Evolutionary conservation across 1,140 invertebrate species (phyloP).

Genomic region (Helicoverpa armigera): DNA sequence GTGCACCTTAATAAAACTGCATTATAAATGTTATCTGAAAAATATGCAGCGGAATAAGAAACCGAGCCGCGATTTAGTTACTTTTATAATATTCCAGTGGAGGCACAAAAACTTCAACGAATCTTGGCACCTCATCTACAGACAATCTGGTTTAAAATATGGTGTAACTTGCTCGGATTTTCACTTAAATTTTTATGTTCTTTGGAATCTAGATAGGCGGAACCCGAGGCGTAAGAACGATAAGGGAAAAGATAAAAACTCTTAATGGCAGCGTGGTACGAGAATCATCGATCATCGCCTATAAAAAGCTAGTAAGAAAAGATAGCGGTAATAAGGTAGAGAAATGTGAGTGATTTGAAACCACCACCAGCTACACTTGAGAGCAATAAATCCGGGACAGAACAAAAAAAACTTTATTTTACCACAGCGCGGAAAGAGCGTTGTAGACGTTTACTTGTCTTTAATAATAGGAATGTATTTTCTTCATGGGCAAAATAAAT

Average conservation of each 20-base stretch:
- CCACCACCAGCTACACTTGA: not conserved
- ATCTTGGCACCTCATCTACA: slow-evolving; percentile 26
- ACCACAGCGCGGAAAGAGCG: too few species aligned
- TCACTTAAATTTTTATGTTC: slow-evolving; percentile 31
- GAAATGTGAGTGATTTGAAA: slow-evolving; percentile 17
- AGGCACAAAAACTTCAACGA: slow-evolving; percentile 2
- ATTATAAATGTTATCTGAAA: not conserved
- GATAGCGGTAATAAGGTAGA: slow-evolving; percentile 32
- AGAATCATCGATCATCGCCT: slow-evolving; percentile 24
- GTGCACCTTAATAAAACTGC: not conserved
- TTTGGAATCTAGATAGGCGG: slow-evolving; percentile 28
- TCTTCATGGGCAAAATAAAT: too few species aligned
- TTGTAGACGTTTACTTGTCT: too few species aligned
- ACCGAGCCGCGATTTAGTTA: not conserved
- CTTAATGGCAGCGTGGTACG: not conserved
- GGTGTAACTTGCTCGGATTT: not conserved
- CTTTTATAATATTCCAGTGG: slow-evolving; percentile 4
- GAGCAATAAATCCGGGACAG: too few species aligned
- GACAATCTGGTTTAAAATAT: slow-evolving; percentile 34
- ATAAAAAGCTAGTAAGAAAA: not conserved
- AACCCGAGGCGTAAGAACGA: not conserved
- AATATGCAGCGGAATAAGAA: not conserved
- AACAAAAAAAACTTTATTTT: too few species aligned
- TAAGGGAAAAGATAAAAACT: slow-evolving; percentile 22
- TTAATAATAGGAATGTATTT: too few species aligned